These are phyloP conservation scores for Talpa occidentalis DNA, from an alignment of 2,113 vertebrate species.

Conservation along the genomic window DNA sequence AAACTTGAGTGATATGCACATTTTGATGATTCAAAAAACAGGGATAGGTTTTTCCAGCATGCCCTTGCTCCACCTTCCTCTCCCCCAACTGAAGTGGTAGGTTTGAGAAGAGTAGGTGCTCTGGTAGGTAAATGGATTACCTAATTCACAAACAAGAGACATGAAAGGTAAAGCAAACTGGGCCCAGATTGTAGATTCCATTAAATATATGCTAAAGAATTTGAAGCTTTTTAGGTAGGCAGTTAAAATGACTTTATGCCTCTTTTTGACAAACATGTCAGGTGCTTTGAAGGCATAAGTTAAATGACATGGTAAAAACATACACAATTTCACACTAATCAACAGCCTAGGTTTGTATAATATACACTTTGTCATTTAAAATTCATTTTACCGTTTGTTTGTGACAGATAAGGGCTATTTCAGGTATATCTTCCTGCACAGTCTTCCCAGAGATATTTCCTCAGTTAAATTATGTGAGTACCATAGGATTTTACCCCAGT, in stretches of 20 bases:
- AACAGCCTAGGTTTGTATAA: not conserved
- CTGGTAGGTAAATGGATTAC: not conserved
- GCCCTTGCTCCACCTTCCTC: rapidly evolving
- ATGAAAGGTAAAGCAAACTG: not conserved
- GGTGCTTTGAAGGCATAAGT: conserved; percentile 38
- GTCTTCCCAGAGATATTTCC: not conserved
- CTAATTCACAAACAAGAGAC: not conserved
- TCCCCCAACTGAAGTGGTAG: not conserved
- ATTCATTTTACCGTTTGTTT: conserved; percentile 11
- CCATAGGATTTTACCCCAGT: not conserved
- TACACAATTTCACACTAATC: conserved; percentile 3
- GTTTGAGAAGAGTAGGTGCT: not conserved
- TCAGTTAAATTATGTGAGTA: not conserved
- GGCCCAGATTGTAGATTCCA: not conserved
- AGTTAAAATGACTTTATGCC: not conserved
- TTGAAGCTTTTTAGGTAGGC: not conserved
- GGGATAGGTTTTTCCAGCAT: not conserved
- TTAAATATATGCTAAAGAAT: not conserved
- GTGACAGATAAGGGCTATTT: not conserved
- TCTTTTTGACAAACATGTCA: conserved; percentile 32
- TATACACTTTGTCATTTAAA: conserved; percentile 38
- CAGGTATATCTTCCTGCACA: not conserved
- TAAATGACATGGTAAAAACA: conserved; percentile 17
- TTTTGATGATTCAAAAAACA: not conserved
- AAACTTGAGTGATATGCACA: not conserved